These are phyloP conservation scores for Cervus canadensis DNA, from an alignment of 2,113 vertebrate genomes.

Conservation along the genomic window DNA sequence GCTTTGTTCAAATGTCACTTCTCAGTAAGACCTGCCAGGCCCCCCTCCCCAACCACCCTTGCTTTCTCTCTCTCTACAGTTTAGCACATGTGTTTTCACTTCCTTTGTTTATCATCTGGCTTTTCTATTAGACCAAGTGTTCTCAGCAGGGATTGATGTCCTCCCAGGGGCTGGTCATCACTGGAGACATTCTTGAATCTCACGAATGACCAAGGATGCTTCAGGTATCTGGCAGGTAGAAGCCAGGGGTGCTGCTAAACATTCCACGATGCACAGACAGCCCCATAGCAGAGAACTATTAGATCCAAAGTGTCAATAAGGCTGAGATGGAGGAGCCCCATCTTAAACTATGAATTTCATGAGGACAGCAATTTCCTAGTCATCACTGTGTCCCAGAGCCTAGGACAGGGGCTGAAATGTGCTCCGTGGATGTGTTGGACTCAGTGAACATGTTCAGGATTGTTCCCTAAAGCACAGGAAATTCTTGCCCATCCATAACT, in stretches of 20 bases:
- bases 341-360: accelerated
- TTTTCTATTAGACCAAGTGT: not conserved
- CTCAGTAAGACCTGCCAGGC: not conserved
- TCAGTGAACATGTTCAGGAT: accelerated
- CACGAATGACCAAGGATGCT: too few species aligned
- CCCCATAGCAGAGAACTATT: accelerated
- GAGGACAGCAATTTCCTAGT: not conserved
- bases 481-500: accelerated
- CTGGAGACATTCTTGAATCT: not conserved
- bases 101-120: not conserved
- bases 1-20: not conserved
- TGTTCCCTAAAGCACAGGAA: not conserved
- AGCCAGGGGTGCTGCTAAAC: not conserved
- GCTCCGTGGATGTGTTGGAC: accelerated
- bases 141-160: accelerated
- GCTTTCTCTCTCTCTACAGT: not conserved
- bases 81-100: not conserved
- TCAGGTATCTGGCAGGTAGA: not conserved
- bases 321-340: not conserved
- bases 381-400: not conserved
- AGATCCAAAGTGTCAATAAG: accelerated
- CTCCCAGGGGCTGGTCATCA: too few species aligned
- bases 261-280: accelerated
- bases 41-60: accelerated
- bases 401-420: not conserved